phyloP scores from a whole-genome alignment of 2,888 invertebrate species.

The Cryptocephalus primarius region DNA sequence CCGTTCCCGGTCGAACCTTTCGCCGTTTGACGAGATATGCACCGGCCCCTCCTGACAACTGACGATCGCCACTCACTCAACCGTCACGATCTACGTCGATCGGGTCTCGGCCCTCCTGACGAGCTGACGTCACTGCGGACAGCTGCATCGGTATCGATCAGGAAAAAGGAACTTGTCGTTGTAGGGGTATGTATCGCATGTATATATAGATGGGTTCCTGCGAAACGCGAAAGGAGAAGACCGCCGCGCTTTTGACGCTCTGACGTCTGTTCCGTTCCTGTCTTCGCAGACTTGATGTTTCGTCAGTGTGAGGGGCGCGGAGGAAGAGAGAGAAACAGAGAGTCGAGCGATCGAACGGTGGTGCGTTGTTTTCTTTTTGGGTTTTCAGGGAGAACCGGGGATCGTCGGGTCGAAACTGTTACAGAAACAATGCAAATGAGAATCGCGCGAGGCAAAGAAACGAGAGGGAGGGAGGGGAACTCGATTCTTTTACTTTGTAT shows the following conservation, averaged over 20 bases:
- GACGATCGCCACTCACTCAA: slow-evolving; percentile 16
- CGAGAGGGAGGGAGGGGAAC: too few relatives aligned
- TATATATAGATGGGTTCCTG: too few relatives aligned
- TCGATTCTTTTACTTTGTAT: too few relatives aligned
- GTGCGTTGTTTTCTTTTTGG: too few relatives aligned
- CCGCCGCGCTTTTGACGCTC: neutral
- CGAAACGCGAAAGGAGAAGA: neutral
- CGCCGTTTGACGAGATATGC: slow-evolving; percentile 16
- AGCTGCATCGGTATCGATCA: slow-evolving; percentile 7
- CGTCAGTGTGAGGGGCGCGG: neutral
- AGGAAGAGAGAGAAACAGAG: neutral
- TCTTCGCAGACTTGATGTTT: neutral
- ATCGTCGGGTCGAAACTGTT: too few relatives aligned
- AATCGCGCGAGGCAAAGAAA: too few relatives aligned
- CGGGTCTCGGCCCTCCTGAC: slow-evolving; percentile 14
- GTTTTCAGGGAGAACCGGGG: too few relatives aligned
- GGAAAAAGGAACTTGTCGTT: neutral
- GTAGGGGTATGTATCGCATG: neutral
- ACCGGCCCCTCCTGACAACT: slow-evolving; percentile 15
- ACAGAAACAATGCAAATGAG: too few relatives aligned
- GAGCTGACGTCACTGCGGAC: slow-evolving; percentile 38
- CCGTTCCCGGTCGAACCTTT: slow-evolving; percentile 2
- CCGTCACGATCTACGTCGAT: slow-evolving; percentile 8
- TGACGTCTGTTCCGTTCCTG: neutral
- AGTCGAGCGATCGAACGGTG: neutral